Base-by-base conservation (phyloP, 2,797 vertebrate genomes). In the Phyllotis vaccarum region DNA sequence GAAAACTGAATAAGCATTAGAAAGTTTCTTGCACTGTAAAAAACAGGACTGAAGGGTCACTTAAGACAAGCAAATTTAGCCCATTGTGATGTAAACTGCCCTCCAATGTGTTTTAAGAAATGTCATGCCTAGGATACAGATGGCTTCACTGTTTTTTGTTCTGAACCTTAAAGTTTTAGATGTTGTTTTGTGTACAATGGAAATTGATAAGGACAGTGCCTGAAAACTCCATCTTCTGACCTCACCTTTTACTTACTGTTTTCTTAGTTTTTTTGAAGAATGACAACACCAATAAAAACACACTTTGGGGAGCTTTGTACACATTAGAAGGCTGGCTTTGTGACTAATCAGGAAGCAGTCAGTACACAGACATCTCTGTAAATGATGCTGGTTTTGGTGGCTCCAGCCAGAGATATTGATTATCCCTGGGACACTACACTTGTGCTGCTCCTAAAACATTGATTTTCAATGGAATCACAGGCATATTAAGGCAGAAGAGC, bases 81-180 rank as follows among this genome's bases (percentile, higher is more conserved):
- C 90, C 80, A 82, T 79, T 97, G 54, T 86, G 90, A 86, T 90
- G 79, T 90, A 94, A 86, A 62, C 22, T 68, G 92, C 19, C 27
- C 81, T n/a, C 37, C 91, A 66, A 68, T 0, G 34, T 85, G 91
- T 94, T 94, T 40, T 43, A 37, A 62, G 58, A 83, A 95, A 24
- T 70, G 37, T 6, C 70, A 22, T 95, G 75, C 49, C 19, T 78
- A 89, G 31, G 3, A 78, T 89, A 7, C 54, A 86, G n/a, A 9
- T 78, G 78, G 91, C 89, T 6, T 81, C 56, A 43, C 10, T 90
- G 49, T 19, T 56, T 92, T 96, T 96, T 94, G 40, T 87, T 90
- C 92, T 90, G 95, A 94, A 92, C 7, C 2, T 22, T 34, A 62
- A 10, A 72, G 66, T 43, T 74, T 43, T 24, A 74, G 22, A 27